Conservation (phyloP, 1,140 invertebrate species). For the Zaprionus taronus region DNA sequence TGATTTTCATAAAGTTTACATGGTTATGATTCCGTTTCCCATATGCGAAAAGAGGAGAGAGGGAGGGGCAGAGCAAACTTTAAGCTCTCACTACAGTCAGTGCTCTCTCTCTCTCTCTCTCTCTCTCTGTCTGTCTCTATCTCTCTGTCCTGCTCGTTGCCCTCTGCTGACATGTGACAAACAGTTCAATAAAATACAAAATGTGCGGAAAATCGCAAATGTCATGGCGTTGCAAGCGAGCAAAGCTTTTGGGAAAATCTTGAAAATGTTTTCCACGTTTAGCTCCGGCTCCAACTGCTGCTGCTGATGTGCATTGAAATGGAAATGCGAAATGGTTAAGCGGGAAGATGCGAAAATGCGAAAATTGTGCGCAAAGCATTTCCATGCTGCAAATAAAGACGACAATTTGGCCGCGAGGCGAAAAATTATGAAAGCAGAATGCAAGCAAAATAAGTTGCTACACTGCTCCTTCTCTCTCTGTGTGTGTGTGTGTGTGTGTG, state of each 20-base stretch:
- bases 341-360: constrained; percentile 16
- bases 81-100: constrained; percentile 9
- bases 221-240: constrained; percentile 54
- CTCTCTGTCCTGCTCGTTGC: background rate
- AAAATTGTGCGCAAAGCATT: constrained; percentile 69
- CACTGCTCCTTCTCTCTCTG: background rate
- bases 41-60: constrained; percentile 13
- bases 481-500: constrained; percentile 12
- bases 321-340: constrained; percentile 68
- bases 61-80: constrained; percentile 19
- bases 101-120: background rate
- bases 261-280: constrained; percentile 75
- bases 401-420: constrained; percentile 79
- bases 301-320: constrained; percentile 64
- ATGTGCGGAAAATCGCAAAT: constrained; percentile 84
- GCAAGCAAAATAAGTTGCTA: constrained; percentile 13
- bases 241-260: constrained; percentile 59
- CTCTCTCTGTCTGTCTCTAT: background rate
- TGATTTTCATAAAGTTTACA: constrained; percentile 83
- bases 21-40: constrained; percentile 63
- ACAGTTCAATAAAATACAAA: constrained; percentile 83
- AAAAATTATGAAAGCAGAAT: constrained; percentile 75
- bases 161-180: constrained; percentile 68
- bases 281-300: constrained; percentile 18
- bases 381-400: constrained; percentile 81